phyloP scores from a whole-genome alignment of 2,888 invertebrate species.

The Parelbella ahira region DNA sequence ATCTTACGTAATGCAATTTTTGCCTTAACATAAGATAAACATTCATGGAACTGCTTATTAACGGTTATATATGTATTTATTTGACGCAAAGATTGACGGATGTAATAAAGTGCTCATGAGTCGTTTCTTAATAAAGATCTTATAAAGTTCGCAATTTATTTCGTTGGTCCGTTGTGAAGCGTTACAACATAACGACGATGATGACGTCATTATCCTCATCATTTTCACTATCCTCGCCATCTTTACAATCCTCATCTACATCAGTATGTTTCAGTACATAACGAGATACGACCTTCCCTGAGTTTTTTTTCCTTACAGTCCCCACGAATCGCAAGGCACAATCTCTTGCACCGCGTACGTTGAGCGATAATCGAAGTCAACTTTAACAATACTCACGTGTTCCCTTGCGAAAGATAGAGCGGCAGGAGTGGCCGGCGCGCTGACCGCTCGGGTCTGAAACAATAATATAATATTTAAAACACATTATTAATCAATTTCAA shows the following conservation, averaged over 20 bases:
- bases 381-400: conserved; percentile 51
- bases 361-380: too few species aligned
- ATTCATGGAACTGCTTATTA: conserved; percentile 14
- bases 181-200: neutral
- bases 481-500: conserved; percentile 1
- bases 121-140: conserved; percentile 15
- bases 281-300: too few species aligned
- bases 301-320: too few species aligned
- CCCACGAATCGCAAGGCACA: too few species aligned
- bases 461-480: conserved; percentile 34
- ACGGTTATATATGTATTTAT: conserved; percentile 2
- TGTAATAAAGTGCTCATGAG: conserved; percentile 8
- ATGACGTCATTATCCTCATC: too few species aligned
- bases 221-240: too few species aligned
- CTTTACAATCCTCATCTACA: too few species aligned
- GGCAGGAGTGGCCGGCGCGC: conserved; percentile 72
- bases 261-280: too few species aligned
- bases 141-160: conserved; percentile 9
- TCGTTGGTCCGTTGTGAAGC: neutral
- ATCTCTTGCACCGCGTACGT: too few species aligned
- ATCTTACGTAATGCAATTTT: too few species aligned
- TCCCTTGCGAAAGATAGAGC: conserved; percentile 55
- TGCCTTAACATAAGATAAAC: conserved; percentile 11
- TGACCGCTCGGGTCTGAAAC: conserved; percentile 74
- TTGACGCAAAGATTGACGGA: conserved; percentile 10